These are phyloP conservation scores for Amblyornis subalaris DNA, from an alignment of 2,113 vertebrate genomes.

Conservation along the genomic window DNA sequence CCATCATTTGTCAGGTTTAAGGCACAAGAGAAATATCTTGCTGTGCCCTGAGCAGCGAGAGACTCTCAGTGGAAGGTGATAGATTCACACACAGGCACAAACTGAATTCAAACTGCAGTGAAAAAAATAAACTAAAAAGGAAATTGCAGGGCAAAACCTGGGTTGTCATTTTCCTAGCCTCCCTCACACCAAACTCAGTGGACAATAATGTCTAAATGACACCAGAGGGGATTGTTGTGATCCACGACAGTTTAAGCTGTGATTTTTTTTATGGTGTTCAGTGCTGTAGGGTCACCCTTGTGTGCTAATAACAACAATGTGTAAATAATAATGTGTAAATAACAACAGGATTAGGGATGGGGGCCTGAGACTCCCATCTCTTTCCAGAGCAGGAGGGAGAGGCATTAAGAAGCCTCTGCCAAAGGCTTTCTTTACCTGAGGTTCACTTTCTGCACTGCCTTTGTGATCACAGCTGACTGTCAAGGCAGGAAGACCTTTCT, in stretches of 20 bases:
- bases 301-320: background rate
- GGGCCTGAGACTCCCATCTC: fast-evolving
- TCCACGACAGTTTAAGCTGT: fast-evolving
- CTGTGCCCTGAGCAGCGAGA: background rate
- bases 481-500: background rate
- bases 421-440: background rate
- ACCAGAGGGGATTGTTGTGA: background rate
- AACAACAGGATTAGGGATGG: background rate
- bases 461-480: background rate
- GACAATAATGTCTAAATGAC: background rate
- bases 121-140: background rate
- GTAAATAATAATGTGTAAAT: background rate
- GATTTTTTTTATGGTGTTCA: background rate
- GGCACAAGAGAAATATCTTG: background rate
- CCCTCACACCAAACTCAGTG: background rate
- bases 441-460: background rate
- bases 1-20: background rate
- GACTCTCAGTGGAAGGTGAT: background rate
- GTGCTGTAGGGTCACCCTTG: background rate
- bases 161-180: background rate
- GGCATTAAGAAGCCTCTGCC: background rate
- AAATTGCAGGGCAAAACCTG: background rate
- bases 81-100: background rate
- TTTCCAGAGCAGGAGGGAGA: background rate
- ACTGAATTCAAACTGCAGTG: background rate